phyloP scores from a whole-genome alignment of 2,113 vertebrate genomes.

The Setophaga kirtlandii region DNA sequence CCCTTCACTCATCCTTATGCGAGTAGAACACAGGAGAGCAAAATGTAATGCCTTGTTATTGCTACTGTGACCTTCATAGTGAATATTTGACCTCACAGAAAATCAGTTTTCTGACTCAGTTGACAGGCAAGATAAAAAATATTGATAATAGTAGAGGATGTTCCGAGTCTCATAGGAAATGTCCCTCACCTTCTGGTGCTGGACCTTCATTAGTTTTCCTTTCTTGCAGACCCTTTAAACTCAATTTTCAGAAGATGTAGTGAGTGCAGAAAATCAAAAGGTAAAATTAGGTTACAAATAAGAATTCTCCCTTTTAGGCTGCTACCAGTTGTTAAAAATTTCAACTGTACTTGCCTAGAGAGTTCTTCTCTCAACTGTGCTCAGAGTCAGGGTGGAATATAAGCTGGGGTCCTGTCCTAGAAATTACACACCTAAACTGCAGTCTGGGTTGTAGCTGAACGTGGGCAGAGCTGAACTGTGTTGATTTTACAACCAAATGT shows the following conservation, averaged over 20 bases:
- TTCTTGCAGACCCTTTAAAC: constrained; percentile 23
- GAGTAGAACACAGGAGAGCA: neutral
- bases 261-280: neutral
- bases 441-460: neutral
- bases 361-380: neutral
- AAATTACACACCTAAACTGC: neutral
- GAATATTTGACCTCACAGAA: constrained; percentile 44
- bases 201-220: constrained; percentile 21
- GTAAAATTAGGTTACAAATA: constrained; percentile 21
- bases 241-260: neutral
- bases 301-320: neutral
- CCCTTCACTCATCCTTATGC: constrained; percentile 23
- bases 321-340: neutral
- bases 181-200: neutral
- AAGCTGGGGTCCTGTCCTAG: neutral
- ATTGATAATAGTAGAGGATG: constrained; percentile 39
- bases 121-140: constrained; percentile 62
- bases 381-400: neutral
- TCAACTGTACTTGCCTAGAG: neutral
- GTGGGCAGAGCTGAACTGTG: neutral
- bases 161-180: neutral
- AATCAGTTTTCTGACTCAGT: constrained; percentile 41
- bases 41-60: constrained; percentile 49
- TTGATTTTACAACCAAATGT: neutral
- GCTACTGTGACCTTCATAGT: constrained; percentile 20